These are phyloP conservation scores for Thunnus thynnus DNA, from an alignment of 2,113 vertebrate species.

Conservation along the genomic window DNA sequence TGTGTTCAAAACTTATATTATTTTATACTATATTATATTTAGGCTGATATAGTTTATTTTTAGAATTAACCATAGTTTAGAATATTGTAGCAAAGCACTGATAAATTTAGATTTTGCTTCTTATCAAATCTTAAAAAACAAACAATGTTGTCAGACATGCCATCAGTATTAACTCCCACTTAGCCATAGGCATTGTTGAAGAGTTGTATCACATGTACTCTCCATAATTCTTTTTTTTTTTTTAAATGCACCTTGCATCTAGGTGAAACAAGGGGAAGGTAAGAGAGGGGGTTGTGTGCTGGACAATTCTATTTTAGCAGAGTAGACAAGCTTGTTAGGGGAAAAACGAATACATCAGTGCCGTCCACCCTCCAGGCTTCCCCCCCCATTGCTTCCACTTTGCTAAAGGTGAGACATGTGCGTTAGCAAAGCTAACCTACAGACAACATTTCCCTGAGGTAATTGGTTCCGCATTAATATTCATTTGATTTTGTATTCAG, in stretches of 20 bases:
- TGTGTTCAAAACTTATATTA: constrained; percentile 15
- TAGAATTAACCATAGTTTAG: too few relatives aligned
- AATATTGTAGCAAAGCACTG: constrained; percentile 18
- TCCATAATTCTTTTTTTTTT: constrained; percentile 30
- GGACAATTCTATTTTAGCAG: constrained; percentile 71
- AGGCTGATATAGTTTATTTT: neutral
- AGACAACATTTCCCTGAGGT: constrained; percentile 84
- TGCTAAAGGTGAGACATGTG: constrained; percentile 78
- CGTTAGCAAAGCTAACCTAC: constrained; percentile 78
- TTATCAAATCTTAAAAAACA: constrained; percentile 28
- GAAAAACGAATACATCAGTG: constrained; percentile 71
- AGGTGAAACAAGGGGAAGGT: constrained; percentile 36
- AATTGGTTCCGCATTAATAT: constrained; percentile 84
- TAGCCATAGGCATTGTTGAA: constrained; percentile 40
- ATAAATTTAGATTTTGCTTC: neutral
- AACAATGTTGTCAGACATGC: constrained; percentile 11
- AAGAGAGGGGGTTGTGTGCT: constrained; percentile 23
- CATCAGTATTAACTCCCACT: constrained; percentile 23
- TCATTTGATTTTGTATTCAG: constrained; percentile 81
- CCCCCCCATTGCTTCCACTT: constrained; percentile 67
- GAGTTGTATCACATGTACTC: constrained; percentile 36
- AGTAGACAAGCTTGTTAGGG: constrained; percentile 75
- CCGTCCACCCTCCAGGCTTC: constrained; percentile 61
- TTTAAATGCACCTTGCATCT: constrained; percentile 40
- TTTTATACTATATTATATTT: neutral